Percentiles rank a stretch among this genome's conserved stretches.
phyloP scores from a whole-genome alignment of 2,113 vertebrate genomes.

The Reinhardtius hippoglossoides region DNA sequence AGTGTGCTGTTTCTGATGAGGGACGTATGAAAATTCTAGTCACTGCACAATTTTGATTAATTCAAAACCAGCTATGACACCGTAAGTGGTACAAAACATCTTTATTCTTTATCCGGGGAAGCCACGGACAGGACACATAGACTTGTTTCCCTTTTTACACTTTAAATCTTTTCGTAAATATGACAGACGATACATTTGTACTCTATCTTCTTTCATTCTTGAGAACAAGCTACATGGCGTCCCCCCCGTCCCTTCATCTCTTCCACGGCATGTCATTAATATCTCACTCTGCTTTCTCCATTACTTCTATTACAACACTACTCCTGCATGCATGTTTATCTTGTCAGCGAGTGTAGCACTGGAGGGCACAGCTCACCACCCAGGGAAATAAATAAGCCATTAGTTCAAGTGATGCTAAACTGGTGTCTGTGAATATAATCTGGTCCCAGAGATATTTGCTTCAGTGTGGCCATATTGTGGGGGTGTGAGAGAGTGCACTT shows the following conservation, averaged over 20 bases:
- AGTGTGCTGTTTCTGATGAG: constrained; percentile 10
- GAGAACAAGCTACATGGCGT: background rate
- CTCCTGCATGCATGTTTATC: constrained; percentile 13
- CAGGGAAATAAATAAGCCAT: constrained; percentile 38
- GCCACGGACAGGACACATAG: background rate
- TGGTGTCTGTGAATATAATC: constrained; percentile 38
- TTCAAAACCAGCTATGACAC: constrained; percentile 45
- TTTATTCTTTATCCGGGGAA: constrained; percentile 28
- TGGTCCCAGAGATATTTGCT: constrained; percentile 31
- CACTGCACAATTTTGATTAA: constrained; percentile 33
- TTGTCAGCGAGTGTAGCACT: constrained; percentile 6
- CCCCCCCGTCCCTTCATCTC: background rate
- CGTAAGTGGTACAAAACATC: constrained; percentile 33
- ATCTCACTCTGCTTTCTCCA: constrained; percentile 5
- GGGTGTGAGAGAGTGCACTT: constrained; percentile 16
- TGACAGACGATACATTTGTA: constrained; percentile 2
- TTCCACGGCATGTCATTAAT: constrained; percentile 24
- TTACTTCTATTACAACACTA: constrained; percentile 7
- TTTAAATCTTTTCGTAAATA: background rate
- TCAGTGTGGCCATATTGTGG: constrained; percentile 19
- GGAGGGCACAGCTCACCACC: constrained; percentile 14
- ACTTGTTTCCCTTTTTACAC: background rate
- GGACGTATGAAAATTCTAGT: constrained; percentile 13
- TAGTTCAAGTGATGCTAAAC: constrained; percentile 52
- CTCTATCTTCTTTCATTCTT: constrained; percentile 13